A percentile compares a stretch with the other conserved stretches of the same genome.
Conservation (phyloP, 2,113 vertebrate species). For the Junco hyemalis region DNA sequence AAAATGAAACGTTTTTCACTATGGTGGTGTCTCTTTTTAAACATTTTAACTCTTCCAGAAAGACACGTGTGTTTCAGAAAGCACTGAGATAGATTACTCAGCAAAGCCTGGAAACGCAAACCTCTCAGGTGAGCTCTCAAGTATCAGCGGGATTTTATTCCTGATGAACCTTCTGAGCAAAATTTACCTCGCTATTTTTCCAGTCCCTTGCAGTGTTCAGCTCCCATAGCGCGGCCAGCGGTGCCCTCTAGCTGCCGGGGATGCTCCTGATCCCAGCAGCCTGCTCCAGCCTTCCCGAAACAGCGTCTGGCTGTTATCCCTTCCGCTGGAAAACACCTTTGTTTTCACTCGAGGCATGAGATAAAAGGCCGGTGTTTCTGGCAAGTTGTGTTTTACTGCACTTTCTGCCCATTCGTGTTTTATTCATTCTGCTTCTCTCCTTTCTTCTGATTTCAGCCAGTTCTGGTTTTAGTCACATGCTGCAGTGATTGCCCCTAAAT, state of each 20-base stretch:
- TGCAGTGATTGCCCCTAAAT: neutral
- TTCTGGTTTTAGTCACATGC: neutral
- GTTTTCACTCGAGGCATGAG: neutral
- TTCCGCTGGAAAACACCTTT: neutral
- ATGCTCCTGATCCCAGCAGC: neutral
- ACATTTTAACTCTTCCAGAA: neutral
- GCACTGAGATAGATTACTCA: neutral
- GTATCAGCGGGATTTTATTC: neutral
- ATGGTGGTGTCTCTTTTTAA: neutral
- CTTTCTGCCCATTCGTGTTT: neutral
- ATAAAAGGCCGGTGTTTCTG: neutral
- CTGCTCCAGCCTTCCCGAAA: neutral
- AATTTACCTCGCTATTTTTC: neutral
- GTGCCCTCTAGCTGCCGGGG: constrained; percentile 64
- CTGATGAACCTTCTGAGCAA: neutral
- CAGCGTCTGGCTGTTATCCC: neutral
- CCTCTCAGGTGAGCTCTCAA: neutral
- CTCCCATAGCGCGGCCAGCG: neutral
- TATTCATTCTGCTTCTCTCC: neutral
- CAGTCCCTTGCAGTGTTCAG: neutral
- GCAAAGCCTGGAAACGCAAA: neutral
- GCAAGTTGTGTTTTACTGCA: neutral
- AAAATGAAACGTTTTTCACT: fast-evolving
- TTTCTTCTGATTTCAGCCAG: neutral
- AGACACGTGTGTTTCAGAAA: neutral